Evolutionary conservation across 2,888 invertebrate species (phyloP).

Genomic region (Drosophila mayaguana): DNA sequence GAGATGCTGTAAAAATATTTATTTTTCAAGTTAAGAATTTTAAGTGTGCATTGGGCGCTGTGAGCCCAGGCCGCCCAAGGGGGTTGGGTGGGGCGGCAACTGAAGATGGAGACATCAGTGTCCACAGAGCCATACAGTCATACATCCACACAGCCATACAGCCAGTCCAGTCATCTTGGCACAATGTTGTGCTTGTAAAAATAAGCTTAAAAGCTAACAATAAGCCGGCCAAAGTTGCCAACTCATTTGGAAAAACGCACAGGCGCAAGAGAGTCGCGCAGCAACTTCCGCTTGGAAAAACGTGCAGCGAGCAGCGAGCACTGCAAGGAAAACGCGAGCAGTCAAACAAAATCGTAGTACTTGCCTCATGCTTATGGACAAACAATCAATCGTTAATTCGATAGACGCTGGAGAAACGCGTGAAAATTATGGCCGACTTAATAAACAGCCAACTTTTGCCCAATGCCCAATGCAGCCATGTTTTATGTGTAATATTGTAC

Average conservation of each 20-base stretch:
- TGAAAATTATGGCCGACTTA: neutral
- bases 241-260: constrained; percentile 79
- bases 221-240: constrained; percentile 76
- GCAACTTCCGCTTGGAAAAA: constrained; percentile 77
- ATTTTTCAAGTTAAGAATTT: constrained; percentile 83
- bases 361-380: neutral
- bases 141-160: neutral
- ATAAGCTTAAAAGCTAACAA: constrained; percentile 81
- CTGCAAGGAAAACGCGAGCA: constrained; percentile 20
- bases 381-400: neutral
- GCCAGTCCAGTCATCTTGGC: constrained; percentile 65
- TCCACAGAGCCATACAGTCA: constrained; percentile 1
- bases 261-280: constrained; percentile 45
- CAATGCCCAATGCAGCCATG: neutral
- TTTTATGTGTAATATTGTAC: neutral
- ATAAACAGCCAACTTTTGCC: neutral
- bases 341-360: neutral
- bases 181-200: constrained; percentile 79
- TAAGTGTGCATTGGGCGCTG: constrained; percentile 78
- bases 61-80: constrained; percentile 18
- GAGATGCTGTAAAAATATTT: constrained; percentile 84
- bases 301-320: constrained; percentile 26
- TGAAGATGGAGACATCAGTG: constrained; percentile 73
- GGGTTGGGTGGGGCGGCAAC: neutral
- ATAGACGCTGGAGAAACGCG: constrained; percentile 9